Conservation (phyloP, 1,140 invertebrate species). For the Drosophila nigrodunni region DNA sequence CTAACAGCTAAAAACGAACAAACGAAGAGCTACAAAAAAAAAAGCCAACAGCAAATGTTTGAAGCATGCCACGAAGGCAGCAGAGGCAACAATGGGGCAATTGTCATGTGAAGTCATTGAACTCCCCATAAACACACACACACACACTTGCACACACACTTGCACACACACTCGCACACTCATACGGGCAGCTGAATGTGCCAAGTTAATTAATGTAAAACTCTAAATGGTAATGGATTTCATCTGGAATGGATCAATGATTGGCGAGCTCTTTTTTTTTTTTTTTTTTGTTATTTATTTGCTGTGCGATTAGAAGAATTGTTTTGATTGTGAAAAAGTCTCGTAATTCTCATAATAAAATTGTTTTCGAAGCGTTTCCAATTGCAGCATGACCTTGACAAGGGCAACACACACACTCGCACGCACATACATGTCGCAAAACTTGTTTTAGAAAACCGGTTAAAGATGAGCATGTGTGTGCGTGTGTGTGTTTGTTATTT, state of each 20-base stretch:
- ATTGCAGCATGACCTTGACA: conserved; percentile 68
- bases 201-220: conserved; percentile 54
- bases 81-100: conserved; percentile 67
- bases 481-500: not conserved
- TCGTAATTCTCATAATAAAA: not conserved
- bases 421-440: conserved; percentile 30
- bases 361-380: conserved; percentile 10
- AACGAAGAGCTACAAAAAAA: conserved; percentile 13
- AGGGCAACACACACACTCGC: conserved; percentile 48
- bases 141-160: too few species aligned
- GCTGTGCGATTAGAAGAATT: conserved; percentile 1
- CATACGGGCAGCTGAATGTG: conserved; percentile 29
- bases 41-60: conserved; percentile 10
- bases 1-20: conserved; percentile 31
- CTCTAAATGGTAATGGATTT: conserved; percentile 7
- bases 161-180: not conserved
- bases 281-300: conserved; percentile 14
- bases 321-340: conserved; percentile 6
- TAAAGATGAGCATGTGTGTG: not conserved
- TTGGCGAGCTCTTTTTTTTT: conserved; percentile 21
- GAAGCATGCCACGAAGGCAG: conserved; percentile 36
- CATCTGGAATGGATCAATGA: not conserved
- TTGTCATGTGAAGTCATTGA: conserved; percentile 75
- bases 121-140: conserved; percentile 29
- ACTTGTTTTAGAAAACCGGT: conserved; percentile 76